phyloP scores from a whole-genome alignment of 2,113 vertebrate genomes.

The Mugil cephalus region DNA sequence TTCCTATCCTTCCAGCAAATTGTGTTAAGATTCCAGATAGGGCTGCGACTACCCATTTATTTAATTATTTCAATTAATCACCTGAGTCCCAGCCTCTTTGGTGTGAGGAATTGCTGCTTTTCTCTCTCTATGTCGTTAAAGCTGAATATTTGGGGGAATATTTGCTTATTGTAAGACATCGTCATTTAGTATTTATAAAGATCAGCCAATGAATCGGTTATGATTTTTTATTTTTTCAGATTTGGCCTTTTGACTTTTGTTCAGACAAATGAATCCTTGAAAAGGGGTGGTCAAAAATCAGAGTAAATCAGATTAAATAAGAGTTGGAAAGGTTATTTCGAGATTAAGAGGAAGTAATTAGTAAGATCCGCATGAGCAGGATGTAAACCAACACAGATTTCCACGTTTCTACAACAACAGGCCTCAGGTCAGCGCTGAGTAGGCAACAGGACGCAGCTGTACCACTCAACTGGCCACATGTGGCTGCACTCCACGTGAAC shows the following conservation, averaged over 20 bases:
- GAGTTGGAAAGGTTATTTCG: too few relatives aligned
- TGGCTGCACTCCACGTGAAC: conserved; percentile 21
- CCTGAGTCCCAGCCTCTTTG: background rate
- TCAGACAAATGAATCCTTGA: too few relatives aligned
- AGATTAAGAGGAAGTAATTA: too few relatives aligned
- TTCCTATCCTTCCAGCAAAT: background rate
- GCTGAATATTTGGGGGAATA: background rate
- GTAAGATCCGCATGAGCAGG: too few relatives aligned
- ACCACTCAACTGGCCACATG: conserved; percentile 31
- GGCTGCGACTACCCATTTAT: background rate
- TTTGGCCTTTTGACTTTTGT: too few relatives aligned
- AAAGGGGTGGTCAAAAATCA: too few relatives aligned
- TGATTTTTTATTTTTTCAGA: too few relatives aligned
- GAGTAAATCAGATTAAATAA: too few relatives aligned
- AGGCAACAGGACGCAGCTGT: conserved; percentile 54
- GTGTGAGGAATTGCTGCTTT: background rate
- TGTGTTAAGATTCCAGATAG: background rate
- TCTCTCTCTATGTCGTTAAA: background rate
- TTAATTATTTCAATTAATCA: background rate
- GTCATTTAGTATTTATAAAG: too few relatives aligned
- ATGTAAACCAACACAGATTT: background rate
- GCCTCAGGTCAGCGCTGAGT: conserved; percentile 12
- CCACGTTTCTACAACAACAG: conserved; percentile 21
- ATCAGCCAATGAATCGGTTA: too few relatives aligned
- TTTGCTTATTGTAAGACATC: background rate